phyloP scores from a whole-genome alignment of 2,888 invertebrate species.

The Agrenia bidenticulata region DNA sequence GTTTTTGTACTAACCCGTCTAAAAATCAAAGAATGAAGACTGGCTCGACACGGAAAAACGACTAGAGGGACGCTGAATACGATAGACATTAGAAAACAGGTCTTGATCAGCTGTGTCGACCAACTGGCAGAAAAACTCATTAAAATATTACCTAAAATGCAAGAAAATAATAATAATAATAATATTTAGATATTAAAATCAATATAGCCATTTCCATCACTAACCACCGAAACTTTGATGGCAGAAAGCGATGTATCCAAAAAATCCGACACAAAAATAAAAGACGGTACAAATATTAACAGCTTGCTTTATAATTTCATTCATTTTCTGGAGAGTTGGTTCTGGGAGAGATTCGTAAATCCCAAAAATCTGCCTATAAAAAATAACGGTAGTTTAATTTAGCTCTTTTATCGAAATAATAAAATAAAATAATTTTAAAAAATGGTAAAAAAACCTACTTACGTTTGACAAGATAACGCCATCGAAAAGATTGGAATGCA shows the following conservation, averaged over 20 bases:
- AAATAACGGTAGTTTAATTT: no score
- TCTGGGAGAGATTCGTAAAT: constrained; percentile 88
- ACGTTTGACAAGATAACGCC: constrained; percentile 96
- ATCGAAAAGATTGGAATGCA: constrained; percentile 95
- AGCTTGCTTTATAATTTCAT: constrained; percentile 80
- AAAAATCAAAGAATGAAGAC: constrained; percentile 86
- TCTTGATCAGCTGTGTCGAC: constrained; percentile 84
- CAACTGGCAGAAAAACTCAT: constrained; percentile 79
- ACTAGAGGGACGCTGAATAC: constrained; percentile 96
- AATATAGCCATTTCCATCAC: constrained; percentile 23
- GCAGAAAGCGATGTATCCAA: constrained; percentile 89
- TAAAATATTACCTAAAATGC: constrained; percentile 78
- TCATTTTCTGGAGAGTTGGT: constrained; percentile 84
- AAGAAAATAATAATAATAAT: constrained; percentile 19
- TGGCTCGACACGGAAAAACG: constrained; percentile 93
- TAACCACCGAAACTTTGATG: constrained; percentile 71
- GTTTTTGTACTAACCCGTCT: constrained; percentile 66
- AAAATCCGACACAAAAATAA: constrained; percentile 87
- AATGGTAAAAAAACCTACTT: constrained; percentile 55
- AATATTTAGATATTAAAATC: background rate
- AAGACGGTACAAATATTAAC: constrained; percentile 87
- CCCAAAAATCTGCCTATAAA: constrained; percentile 78
- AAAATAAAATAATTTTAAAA: background rate
- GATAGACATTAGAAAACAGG: constrained; percentile 90
- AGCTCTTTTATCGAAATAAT: constrained; percentile 9